These are phyloP conservation scores for Archips crataeganus DNA, from an alignment of 2,888 invertebrate species.

Conservation along the genomic window DNA sequence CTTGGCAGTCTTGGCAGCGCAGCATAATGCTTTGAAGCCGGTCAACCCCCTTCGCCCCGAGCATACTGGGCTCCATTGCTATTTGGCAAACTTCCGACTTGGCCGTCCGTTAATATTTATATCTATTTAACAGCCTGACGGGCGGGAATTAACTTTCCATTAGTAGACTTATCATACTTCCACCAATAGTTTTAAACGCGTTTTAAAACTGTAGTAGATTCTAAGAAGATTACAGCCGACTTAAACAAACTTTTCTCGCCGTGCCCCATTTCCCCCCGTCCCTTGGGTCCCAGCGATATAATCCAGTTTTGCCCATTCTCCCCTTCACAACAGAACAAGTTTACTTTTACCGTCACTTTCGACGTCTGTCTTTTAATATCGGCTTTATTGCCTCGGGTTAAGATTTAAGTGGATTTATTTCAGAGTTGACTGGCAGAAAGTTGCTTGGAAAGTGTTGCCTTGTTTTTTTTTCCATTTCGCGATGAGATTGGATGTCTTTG, in stretches of 20 bases:
- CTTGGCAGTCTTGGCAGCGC: too few relatives aligned
- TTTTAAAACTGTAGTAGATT: constrained; percentile 9
- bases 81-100: too few relatives aligned
- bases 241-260: constrained; percentile 65
- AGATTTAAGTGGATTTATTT: constrained; percentile 11
- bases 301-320: constrained; percentile 75
- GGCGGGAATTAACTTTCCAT: too few relatives aligned
- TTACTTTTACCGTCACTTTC: constrained; percentile 29
- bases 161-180: neutral
- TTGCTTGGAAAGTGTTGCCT: constrained; percentile 23
- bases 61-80: too few relatives aligned
- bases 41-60: too few relatives aligned
- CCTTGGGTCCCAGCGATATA: constrained; percentile 67
- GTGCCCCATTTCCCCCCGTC: constrained; percentile 53
- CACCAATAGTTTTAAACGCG: neutral
- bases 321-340: constrained; percentile 61
- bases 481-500: constrained; percentile 34
- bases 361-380: constrained; percentile 23
- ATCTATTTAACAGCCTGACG: too few relatives aligned
- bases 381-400: constrained; percentile 26
- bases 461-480: constrained; percentile 40
- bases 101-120: too few relatives aligned
- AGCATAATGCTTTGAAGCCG: too few relatives aligned
- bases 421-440: constrained; percentile 3
- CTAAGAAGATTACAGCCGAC: constrained; percentile 69